Conservation (phyloP, 2,888 invertebrate species). For the Lithophane socia region DNA sequence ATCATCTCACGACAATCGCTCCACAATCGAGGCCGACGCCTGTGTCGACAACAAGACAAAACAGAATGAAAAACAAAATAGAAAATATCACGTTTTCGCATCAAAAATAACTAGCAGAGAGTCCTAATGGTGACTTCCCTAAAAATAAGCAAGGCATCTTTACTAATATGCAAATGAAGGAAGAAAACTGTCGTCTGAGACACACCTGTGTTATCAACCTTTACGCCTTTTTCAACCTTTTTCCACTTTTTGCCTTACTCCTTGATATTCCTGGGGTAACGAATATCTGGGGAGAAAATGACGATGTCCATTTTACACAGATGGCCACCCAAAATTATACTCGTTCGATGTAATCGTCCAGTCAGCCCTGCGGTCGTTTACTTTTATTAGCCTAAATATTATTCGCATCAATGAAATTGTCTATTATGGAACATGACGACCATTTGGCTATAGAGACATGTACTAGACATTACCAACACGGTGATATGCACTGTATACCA, state of each 20-base stretch:
- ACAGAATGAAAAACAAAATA: conserved; percentile 54
- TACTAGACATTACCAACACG: background rate
- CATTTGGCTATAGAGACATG: background rate
- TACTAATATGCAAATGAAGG: conserved; percentile 77
- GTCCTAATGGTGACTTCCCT: background rate
- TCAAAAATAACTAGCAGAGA: no score
- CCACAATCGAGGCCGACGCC: conserved; percentile 57
- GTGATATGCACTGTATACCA: background rate
- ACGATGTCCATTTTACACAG: conserved; percentile 71
- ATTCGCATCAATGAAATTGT: conserved; percentile 43
- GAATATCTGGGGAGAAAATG: conserved; percentile 63
- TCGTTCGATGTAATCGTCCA: conserved; percentile 58
- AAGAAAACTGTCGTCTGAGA: conserved; percentile 68
- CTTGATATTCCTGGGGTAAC: conserved; percentile 61
- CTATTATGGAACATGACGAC: conserved; percentile 11
- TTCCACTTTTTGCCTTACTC: conserved; percentile 59
- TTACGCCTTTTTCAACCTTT: conserved; percentile 64
- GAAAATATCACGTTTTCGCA: conserved; percentile 38
- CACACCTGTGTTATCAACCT: conserved; percentile 66
- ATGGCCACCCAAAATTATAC: conserved; percentile 69
- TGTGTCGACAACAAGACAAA: conserved; percentile 55
- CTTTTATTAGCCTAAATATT: conserved; percentile 65
- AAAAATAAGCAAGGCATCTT: conserved; percentile 34
- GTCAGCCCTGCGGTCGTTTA: conserved; percentile 51
- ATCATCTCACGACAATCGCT: conserved; percentile 72